Conservation (phyloP, 2,113 vertebrate species). For the Albula goreensis region DNA sequence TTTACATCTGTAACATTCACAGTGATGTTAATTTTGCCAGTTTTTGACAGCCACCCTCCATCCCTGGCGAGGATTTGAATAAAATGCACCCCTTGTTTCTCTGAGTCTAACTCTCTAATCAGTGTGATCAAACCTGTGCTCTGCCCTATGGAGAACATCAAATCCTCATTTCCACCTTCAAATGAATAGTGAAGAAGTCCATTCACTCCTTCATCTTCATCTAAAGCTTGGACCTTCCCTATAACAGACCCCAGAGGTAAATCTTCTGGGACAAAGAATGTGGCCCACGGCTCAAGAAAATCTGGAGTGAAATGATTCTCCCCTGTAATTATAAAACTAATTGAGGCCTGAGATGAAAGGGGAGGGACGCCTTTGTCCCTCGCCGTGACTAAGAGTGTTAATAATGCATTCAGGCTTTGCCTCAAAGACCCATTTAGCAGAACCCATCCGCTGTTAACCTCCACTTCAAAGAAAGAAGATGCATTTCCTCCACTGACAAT, state of each 20-base stretch:
- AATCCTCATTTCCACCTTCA: slow-evolving; percentile 40
- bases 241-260: slow-evolving; percentile 62
- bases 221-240: slow-evolving; percentile 64
- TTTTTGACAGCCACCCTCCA: slow-evolving; percentile 65
- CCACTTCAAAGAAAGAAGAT: slow-evolving; percentile 63
- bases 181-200: slow-evolving; percentile 61
- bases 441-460: slow-evolving; percentile 57
- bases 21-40: slow-evolving; percentile 55
- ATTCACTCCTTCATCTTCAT: slow-evolving; percentile 65
- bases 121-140: slow-evolving; percentile 63
- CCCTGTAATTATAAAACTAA: slow-evolving; percentile 60
- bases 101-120: slow-evolving; percentile 63
- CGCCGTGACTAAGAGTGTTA: slow-evolving; percentile 56
- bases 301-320: slow-evolving; percentile 62
- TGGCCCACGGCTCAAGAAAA: slow-evolving; percentile 51
- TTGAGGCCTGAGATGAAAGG: slow-evolving; percentile 57
- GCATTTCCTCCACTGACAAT: slow-evolving; percentile 61
- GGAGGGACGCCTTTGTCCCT: slow-evolving; percentile 61
- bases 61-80: slow-evolving; percentile 62
- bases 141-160: slow-evolving; percentile 60
- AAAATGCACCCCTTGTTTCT: slow-evolving; percentile 48
- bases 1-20: slow-evolving; percentile 67
- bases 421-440: slow-evolving; percentile 50
- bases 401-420: slow-evolving; percentile 38
- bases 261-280: slow-evolving; percentile 67